phyloP scores from a whole-genome alignment of 2,113 vertebrate genomes.

The Epinephelus moara region DNA sequence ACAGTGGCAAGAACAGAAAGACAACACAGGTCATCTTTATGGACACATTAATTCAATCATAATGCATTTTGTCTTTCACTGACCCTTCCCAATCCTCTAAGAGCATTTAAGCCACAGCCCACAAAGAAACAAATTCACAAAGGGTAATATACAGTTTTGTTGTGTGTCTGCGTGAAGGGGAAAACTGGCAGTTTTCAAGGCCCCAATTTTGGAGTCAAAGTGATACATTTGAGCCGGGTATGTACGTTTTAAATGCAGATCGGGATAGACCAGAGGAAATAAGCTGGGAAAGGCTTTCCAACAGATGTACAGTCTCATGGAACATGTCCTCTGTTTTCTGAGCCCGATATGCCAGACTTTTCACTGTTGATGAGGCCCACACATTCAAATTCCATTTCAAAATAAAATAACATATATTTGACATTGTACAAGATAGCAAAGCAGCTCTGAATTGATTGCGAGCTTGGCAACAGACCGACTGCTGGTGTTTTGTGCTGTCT shows the following conservation, averaged over 20 bases:
- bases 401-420: constrained; percentile 5
- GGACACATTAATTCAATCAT: background rate
- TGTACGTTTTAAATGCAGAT: constrained; percentile 33
- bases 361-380: background rate
- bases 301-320: background rate
- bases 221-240: background rate
- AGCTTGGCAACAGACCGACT: constrained; percentile 28
- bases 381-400: constrained; percentile 20
- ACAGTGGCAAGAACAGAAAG: constrained; percentile 7
- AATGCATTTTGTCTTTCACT: constrained; percentile 7
- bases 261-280: constrained; percentile 15
- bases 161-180: background rate
- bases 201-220: constrained; percentile 12
- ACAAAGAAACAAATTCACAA: constrained; percentile 37
- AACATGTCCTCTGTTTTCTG: background rate
- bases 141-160: constrained; percentile 29
- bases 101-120: too few relatives aligned
- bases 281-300: constrained; percentile 16
- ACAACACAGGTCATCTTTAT: background rate
- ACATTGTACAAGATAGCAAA: background rate
- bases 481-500: constrained; percentile 8
- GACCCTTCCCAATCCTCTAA: background rate
- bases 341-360: background rate
- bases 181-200: constrained; percentile 46
- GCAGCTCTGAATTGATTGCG: constrained; percentile 20